A percentile compares a stretch with the other conserved stretches of the same genome.
These are phyloP conservation scores for Pachyrhynchus sulphureomaculatus DNA, from an alignment of 1,140 invertebrate genomes.

Conservation along the genomic window DNA sequence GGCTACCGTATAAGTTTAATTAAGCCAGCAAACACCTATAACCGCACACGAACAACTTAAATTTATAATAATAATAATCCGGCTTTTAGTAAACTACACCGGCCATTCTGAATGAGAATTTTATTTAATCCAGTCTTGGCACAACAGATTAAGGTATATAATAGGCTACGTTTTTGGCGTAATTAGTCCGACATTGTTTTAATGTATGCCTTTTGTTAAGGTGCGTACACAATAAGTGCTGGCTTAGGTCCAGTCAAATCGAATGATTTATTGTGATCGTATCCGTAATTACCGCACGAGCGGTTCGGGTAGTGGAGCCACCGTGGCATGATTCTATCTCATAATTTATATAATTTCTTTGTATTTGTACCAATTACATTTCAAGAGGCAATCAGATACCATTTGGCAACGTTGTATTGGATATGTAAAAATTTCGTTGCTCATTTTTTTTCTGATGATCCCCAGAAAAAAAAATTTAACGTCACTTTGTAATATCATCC, in stretches of 20 bases:
- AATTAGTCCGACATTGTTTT: conserved; percentile 40
- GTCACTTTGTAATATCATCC: too few species aligned
- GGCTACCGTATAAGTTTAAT: too few species aligned
- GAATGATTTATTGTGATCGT: conserved; percentile 21
- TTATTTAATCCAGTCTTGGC: conserved; percentile 27
- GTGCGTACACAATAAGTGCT: conserved; percentile 9
- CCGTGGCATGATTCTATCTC: too few species aligned
- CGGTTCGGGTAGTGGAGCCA: too few species aligned
- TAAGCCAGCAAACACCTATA: too few species aligned
- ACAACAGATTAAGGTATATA: conserved; percentile 40
- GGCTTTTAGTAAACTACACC: conserved; percentile 2
- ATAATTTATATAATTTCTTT: too few species aligned
- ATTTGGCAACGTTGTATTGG: too few species aligned
- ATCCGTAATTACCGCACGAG: conserved; percentile 1
- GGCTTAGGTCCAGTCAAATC: conserved; percentile 21
- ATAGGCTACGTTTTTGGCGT: conserved; percentile 33
- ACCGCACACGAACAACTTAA: neutral
- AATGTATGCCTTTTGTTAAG: conserved; percentile 32
- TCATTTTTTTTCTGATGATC: too few species aligned
- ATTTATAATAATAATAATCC: conserved; percentile 37
- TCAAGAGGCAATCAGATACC: too few species aligned
- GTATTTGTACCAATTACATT: too few species aligned
- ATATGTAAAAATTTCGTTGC: too few species aligned
- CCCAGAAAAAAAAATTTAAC: too few species aligned
- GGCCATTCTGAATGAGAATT: conserved; percentile 37